Base-by-base conservation (phyloP, 2,888 invertebrate genomes). In the Oegoconia quadripuncta region DNA sequence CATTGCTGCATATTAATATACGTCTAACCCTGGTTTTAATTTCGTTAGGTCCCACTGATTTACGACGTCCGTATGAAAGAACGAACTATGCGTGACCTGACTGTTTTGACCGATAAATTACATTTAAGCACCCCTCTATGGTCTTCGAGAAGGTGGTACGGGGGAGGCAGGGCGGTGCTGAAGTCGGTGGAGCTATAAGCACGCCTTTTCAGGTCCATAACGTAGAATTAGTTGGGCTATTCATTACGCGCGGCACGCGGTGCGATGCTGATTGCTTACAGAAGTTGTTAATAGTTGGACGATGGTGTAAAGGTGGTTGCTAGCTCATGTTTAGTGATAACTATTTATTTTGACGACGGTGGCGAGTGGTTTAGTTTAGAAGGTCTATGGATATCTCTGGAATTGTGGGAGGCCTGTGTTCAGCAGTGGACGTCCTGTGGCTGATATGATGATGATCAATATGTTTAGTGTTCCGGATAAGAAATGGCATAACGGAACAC, bases 1-100 rank as follows among this genome's bases (percentile, higher is more conserved):
- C 59, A 66, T 53, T 57, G 62, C 61, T 71, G 64, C 65, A 69
- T 72, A 83, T 79, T 81, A 82, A 82, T 79, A 74, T 68, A 66
- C 64, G 73, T 62, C 61, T 55, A 57, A 61, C 62, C 53, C 67
- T 64, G 68, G 64, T 80, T 83, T 82, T 81, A 82, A 82, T 83
- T 80, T 80, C 68, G 67, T 69, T 62, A 64, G 68, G 68, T 69
- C 62, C 66, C 67, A 56, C 68, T 83, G 81, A 83, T 83, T 81
- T 81, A 83, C 72, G 75, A 69, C 66, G 68, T 69, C 74, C 74
- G 69, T 77, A 73, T 75, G 74, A 72, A 73, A 75, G 77, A 75
- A 67, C 59, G 62, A 66, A 68, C 62, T 57, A 66, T 74, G 76
- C 74, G 73, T 75, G 56, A 48, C 73, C 65, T 68, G 64, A 70